These are phyloP conservation scores for Tychaedon coryphoeus DNA, from an alignment of 2,113 vertebrate genomes.

Conservation along the genomic window DNA sequence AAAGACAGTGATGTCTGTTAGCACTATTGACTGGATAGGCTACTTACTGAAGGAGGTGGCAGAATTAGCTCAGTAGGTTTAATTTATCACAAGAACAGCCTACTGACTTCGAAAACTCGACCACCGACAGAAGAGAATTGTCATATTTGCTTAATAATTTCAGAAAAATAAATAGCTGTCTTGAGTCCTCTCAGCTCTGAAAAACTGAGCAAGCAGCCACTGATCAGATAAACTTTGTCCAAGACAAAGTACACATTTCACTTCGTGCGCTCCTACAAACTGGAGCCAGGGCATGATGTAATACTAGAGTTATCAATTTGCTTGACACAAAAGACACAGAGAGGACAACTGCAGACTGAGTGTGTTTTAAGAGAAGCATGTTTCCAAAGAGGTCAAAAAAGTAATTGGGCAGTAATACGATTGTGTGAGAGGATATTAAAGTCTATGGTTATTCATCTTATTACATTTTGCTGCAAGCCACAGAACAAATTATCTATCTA, in stretches of 20 bases:
- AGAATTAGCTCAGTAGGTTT: not conserved
- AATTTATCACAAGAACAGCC: not conserved
- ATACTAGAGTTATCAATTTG: not conserved
- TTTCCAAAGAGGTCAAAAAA: constrained; percentile 64
- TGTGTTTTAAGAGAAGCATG: constrained; percentile 24
- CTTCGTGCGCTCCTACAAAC: not conserved
- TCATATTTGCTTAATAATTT: not conserved
- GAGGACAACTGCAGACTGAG: constrained; percentile 16
- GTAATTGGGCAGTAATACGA: constrained; percentile 56
- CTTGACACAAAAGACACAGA: not conserved
- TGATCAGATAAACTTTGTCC: not conserved
- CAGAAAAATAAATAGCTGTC: not conserved
- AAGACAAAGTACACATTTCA: not conserved
- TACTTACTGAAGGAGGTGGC: not conserved
- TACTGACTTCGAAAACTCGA: not conserved
- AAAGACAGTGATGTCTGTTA: not conserved
- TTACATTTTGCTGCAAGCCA: constrained; percentile 58
- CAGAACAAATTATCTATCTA: constrained; percentile 47
- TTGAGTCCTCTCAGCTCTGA: not conserved
- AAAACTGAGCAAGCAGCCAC: not conserved
- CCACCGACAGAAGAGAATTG: not conserved
- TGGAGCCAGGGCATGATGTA: not conserved
- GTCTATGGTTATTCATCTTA: constrained; percentile 51
- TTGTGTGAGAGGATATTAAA: constrained; percentile 66
- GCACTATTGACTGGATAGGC: not conserved